Base-by-base conservation (phyloP, 2,888 invertebrate species). In the Cremastobaeus sp. region DNA sequence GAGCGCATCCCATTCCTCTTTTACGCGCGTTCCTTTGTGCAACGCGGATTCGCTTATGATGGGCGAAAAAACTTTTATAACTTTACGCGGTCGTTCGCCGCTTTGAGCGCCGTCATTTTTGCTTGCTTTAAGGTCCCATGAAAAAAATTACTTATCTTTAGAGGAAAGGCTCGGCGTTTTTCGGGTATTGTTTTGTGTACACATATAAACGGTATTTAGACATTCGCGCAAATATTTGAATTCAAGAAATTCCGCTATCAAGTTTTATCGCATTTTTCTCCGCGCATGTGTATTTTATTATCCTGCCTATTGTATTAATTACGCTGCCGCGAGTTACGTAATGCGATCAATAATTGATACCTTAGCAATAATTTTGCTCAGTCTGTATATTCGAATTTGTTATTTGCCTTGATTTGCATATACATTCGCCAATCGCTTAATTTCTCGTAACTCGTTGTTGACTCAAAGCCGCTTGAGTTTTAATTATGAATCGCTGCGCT, bases 11-110 rank as follows among this genome's bases (percentile, higher is more conserved):
- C 74, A 59, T 68, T 69, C 64, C 74, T 74, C 68, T 74, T 74
- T 69, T 74, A 64, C 74, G 74, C 69, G 65, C 69, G 74, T 70
- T 70, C 69, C 66, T 74, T 74, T 74, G 54, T 65, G 28, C 30
- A 48, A 37, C 34, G 30, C 52, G 55, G 55, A 59, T 70, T 60
- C 55, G 48, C 66, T 50, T 71, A 59, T 66, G 60, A 57, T 21
- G 55, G 43, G 54, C 30, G 54, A 65, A 70, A 75, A 70, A 70
- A 69, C 57, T 66, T 60, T 60, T 65, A 65, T 60, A 70, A 65
- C 60, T 65, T 60, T 64, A 55, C 69, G 62, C 62, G 64, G 37
- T 20, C 41, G 50, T 62, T 64, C 34, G 55, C 55, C 45, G 60
- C 65, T 65, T 65, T 55, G 54, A 60, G 41, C 21, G 39, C 43